A percentile compares a stretch with the other conserved stretches of the same genome.
These are phyloP conservation scores for Dinomys branickii DNA, from an alignment of 2,113 vertebrate genomes.

Conservation along the genomic window DNA sequence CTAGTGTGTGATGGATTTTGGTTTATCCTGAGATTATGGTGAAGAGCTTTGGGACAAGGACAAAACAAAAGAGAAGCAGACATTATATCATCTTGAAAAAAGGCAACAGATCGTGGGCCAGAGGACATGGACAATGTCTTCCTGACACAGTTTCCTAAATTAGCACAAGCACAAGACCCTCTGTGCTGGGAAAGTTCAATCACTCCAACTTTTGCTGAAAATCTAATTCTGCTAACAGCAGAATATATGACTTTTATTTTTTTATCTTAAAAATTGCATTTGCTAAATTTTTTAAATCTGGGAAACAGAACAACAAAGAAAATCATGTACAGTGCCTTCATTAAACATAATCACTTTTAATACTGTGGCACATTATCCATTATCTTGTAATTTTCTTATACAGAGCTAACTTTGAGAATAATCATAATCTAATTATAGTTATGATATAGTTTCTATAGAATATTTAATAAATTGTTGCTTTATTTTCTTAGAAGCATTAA, in stretches of 20 bases:
- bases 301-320: slow-evolving; percentile 38
- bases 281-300: background rate
- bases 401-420: background rate
- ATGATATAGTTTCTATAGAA: background rate
- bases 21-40: slow-evolving; percentile 50
- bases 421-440: background rate
- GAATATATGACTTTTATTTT: background rate
- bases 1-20: background rate
- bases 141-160: slow-evolving; percentile 24
- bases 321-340: background rate
- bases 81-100: slow-evolving; percentile 72
- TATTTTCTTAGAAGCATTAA: slow-evolving; percentile 1
- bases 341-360: background rate
- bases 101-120: slow-evolving; percentile 15
- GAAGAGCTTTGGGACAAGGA: slow-evolving; percentile 44
- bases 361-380: background rate
- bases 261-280: slow-evolving; percentile 15
- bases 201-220: background rate
- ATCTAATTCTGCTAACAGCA: slow-evolving; percentile 20
- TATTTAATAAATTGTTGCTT: background rate
- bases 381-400: background rate
- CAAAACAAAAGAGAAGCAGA: slow-evolving; percentile 72
- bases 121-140: slow-evolving; percentile 39
- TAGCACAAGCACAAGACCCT: slow-evolving; percentile 9
- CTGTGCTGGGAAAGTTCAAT: background rate